phyloP scores from a whole-genome alignment of 2,797 vertebrate species.

The Brotula barbata region DNA sequence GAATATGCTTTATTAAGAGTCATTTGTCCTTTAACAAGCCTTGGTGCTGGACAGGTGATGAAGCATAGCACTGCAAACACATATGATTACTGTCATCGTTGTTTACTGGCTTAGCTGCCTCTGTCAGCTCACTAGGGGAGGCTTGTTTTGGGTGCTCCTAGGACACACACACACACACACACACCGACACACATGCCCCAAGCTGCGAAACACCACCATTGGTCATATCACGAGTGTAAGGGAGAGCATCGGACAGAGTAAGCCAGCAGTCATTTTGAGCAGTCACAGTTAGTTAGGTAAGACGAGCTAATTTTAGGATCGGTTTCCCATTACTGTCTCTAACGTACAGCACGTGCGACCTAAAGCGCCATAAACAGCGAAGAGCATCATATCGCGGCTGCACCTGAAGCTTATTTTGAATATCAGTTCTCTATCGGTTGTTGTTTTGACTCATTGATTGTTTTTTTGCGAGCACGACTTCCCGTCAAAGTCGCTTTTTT shows the following conservation, averaged over 20 bases:
- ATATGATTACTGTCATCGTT: constrained; percentile 79
- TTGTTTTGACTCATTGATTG: too few species aligned
- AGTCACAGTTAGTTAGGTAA: constrained; percentile 3
- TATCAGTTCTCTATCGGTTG: too few species aligned
- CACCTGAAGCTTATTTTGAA: too few species aligned
- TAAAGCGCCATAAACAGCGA: constrained; percentile 9
- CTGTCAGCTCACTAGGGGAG: constrained; percentile 69
- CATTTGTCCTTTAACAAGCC: constrained; percentile 82
- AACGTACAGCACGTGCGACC: constrained; percentile 7
- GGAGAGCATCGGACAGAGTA: not conserved
- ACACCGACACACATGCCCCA: constrained; percentile 16
- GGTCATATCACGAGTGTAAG: constrained; percentile 27
- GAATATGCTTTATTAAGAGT: constrained; percentile 80
- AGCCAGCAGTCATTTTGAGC: constrained; percentile 2
- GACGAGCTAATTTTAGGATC: not conserved
- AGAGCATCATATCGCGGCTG: constrained; percentile 2
- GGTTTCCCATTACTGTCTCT: not conserved
- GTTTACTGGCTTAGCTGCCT: constrained; percentile 68
- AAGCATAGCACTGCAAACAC: constrained; percentile 77
- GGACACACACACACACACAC: constrained; percentile 28
- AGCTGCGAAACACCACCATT: constrained; percentile 29
- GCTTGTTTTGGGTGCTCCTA: constrained; percentile 64
- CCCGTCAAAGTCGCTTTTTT: too few species aligned
- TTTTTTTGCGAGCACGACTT: too few species aligned
- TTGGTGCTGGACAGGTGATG: constrained; percentile 77